Conservation (phyloP, 2,113 vertebrate species). For the Dissostichus mawsoni region DNA sequence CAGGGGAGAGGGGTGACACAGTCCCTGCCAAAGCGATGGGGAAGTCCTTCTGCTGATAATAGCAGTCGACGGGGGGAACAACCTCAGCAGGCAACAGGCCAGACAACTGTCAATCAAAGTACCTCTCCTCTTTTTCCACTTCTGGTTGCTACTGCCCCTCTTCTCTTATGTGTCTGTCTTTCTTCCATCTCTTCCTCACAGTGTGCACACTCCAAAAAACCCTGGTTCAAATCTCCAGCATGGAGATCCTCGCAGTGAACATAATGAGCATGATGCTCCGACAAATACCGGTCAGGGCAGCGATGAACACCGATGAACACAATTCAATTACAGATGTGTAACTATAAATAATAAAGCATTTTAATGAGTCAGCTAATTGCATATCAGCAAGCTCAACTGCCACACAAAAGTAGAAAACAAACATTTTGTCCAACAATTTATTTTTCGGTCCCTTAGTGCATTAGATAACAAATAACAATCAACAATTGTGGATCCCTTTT, state of each 20-base stretch:
- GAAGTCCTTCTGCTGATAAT: constrained; percentile 82
- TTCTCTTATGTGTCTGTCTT: constrained; percentile 38
- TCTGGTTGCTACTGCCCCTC: constrained; percentile 47
- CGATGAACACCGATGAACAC: constrained; percentile 34
- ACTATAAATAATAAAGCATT: constrained; percentile 48
- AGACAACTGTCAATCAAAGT: constrained; percentile 83
- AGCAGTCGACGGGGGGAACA: constrained; percentile 81
- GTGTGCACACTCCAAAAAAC: constrained; percentile 42
- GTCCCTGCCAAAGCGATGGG: constrained; percentile 79
- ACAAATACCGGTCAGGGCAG: constrained; percentile 42
- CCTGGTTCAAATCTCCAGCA: constrained; percentile 43
- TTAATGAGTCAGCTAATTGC: constrained; percentile 63
- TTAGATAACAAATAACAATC: constrained; percentile 63
- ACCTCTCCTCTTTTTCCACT: constrained; percentile 61
- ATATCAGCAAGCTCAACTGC: constrained; percentile 33
- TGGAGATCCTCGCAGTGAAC: constrained; percentile 52
- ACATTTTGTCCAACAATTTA: constrained; percentile 26
- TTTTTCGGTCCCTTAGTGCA: constrained; percentile 22
- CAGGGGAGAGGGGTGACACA: constrained; percentile 80
- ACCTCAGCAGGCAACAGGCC: constrained; percentile 80
- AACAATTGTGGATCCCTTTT: constrained; percentile 62
- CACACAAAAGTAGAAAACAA: constrained; percentile 36
- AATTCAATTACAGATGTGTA: constrained; percentile 64
- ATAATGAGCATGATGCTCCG: constrained; percentile 46
- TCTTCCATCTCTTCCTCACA: constrained; percentile 47